These are phyloP conservation scores for Pollicipes pollicipes DNA, from an alignment of 1,140 invertebrate genomes.

Conservation along the genomic window DNA sequence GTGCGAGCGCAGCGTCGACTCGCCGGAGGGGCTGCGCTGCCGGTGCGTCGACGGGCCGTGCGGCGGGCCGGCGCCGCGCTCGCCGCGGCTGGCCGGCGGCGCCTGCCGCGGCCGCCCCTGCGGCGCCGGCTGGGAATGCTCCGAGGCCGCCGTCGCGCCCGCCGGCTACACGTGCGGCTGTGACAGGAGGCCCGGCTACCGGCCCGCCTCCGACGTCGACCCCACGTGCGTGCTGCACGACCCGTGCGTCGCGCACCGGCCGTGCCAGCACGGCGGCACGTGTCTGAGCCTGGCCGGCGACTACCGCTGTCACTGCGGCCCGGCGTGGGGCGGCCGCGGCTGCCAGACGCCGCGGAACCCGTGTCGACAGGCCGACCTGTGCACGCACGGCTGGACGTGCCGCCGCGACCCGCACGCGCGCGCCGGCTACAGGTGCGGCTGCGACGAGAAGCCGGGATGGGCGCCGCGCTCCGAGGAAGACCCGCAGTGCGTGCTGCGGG, in stretches of 20 bases:
- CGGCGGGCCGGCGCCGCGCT: neutral
- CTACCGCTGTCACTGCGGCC: slow-evolving; percentile 3
- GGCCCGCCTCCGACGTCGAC: neutral
- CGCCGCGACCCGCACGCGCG: neutral
- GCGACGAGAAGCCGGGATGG: neutral
- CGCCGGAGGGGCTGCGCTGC: neutral
- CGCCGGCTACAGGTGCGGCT: neutral
- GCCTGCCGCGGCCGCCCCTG: neutral
- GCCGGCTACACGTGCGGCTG: neutral
- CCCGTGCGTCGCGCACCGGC: neutral
- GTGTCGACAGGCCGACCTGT: neutral
- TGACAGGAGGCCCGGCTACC: neutral
- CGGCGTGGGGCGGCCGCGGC: slow-evolving; percentile 7
- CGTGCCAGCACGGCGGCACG: neutral
- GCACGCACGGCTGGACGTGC: neutral
- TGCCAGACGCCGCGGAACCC: neutral
- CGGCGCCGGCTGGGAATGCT: neutral
- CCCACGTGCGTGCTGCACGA: neutral
- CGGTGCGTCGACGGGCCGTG: neutral
- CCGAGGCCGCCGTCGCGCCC: neutral
- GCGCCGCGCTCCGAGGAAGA: neutral
- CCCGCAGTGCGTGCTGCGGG: neutral
- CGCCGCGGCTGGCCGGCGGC: neutral
- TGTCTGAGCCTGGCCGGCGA: neutral
- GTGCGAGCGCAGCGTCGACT: neutral